Percentiles rank a stretch among this genome's conserved stretches.
Conservation (phyloP, 2,113 vertebrate species). For the Sula dactylatra region DNA sequence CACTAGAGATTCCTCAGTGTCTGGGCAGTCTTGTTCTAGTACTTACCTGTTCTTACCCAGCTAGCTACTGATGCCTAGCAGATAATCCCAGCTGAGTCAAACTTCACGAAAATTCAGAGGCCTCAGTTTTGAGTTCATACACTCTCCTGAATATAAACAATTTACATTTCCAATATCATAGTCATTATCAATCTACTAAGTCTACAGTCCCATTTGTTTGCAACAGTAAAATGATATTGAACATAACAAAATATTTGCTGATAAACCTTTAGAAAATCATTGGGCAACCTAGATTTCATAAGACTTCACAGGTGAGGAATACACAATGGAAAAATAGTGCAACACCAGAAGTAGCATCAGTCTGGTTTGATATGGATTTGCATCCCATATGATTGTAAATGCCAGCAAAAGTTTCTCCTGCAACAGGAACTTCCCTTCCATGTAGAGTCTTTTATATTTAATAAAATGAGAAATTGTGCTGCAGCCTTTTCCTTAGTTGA, state of each 20-base stretch:
- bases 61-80: not conserved
- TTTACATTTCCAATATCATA: not conserved
- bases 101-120: not conserved
- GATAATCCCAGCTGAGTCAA: not conserved
- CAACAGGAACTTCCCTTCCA: not conserved
- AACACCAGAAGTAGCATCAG: not conserved
- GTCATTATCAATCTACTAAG: not conserved
- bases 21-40: not conserved
- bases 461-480: not conserved
- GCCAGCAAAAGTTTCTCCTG: not conserved
- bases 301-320: not conserved
- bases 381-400: not conserved
- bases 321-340: not conserved
- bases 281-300: not conserved
- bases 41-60: not conserved
- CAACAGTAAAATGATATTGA: not conserved
- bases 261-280: not conserved
- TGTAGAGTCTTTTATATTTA: not conserved
- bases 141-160: not conserved
- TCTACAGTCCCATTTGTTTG: not conserved
- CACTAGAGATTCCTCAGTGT: not conserved
- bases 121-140: not conserved
- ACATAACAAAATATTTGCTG: not conserved
- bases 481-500: not conserved
- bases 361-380: not conserved